Conservation (phyloP, 2,113 vertebrate species). For the Xenopus borealis region DNA sequence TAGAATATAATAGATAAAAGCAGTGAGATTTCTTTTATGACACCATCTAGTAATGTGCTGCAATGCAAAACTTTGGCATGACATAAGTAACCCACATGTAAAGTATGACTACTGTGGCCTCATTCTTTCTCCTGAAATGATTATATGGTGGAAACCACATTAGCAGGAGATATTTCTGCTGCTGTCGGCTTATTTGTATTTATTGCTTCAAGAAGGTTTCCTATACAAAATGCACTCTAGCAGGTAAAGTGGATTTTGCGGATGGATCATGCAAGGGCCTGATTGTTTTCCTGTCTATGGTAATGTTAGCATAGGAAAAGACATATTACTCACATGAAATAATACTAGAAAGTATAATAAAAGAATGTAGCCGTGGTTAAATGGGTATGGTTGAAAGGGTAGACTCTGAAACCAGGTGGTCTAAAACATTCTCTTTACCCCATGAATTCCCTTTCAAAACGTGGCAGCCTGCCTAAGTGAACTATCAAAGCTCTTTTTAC, state of each 20-base stretch:
- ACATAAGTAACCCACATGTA: slow-evolving; percentile 38
- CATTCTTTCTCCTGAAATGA: slow-evolving; percentile 33
- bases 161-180: slow-evolving; percentile 5
- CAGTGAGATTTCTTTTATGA: not conserved
- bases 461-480: not conserved
- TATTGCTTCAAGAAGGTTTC: not conserved
- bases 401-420: not conserved
- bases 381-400: not conserved
- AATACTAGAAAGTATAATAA: not conserved
- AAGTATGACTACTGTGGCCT: slow-evolving; percentile 26
- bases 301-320: too few relatives aligned
- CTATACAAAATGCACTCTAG: not conserved
- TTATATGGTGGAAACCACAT: slow-evolving; percentile 17
- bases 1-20: not conserved
- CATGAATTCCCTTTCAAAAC: not conserved
- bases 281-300: not conserved
- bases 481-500: slow-evolving; percentile 22
- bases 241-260: not conserved
- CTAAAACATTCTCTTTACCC: not conserved
- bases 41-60: too few relatives aligned
- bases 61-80: not conserved
- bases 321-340: not conserved
- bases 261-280: too few relatives aligned
- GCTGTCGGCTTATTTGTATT: not conserved
- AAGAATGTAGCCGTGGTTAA: not conserved